Percentiles rank a stretch among this genome's conserved stretches.
These are phyloP conservation scores for Aepyceros melampus DNA, from an alignment of 2,113 vertebrate genomes.

Conservation along the genomic window DNA sequence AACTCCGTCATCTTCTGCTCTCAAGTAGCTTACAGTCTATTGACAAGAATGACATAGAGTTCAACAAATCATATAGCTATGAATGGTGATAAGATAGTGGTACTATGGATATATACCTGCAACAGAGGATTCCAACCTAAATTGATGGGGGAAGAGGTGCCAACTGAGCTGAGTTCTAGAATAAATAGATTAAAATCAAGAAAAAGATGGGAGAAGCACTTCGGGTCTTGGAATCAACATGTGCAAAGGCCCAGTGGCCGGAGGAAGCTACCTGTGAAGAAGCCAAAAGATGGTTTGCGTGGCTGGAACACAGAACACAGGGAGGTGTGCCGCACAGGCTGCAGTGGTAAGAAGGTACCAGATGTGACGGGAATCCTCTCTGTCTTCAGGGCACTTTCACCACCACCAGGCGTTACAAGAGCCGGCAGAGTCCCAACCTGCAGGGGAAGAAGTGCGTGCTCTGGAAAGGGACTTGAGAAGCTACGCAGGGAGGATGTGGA, in stretches of 20 bases:
- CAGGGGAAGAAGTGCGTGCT: not conserved
- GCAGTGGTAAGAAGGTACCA: not conserved
- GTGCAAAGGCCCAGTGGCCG: not conserved
- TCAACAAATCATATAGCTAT: not conserved
- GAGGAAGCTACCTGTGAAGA: not conserved
- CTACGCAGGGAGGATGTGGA: not conserved
- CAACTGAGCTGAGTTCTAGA: not conserved
- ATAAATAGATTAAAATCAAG: not conserved
- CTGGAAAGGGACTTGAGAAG: not conserved
- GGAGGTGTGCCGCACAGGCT: too few species aligned
- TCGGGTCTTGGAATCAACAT: not conserved
- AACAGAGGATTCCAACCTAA: not conserved
- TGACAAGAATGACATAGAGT: not conserved
- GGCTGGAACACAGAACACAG: not conserved
- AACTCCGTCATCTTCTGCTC: not conserved
- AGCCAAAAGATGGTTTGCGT: not conserved
- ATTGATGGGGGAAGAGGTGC: rapidly evolving
- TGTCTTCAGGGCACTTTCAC: not conserved
- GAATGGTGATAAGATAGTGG: not conserved
- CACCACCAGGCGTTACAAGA: not conserved
- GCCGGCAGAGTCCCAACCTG: rapidly evolving
- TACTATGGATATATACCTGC: too few species aligned
- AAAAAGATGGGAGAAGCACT: not conserved
- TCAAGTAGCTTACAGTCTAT: not conserved
- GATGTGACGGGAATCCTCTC: not conserved